phyloP scores from a whole-genome alignment of 2,113 vertebrate species.

The Meleagris gallopavo region DNA sequence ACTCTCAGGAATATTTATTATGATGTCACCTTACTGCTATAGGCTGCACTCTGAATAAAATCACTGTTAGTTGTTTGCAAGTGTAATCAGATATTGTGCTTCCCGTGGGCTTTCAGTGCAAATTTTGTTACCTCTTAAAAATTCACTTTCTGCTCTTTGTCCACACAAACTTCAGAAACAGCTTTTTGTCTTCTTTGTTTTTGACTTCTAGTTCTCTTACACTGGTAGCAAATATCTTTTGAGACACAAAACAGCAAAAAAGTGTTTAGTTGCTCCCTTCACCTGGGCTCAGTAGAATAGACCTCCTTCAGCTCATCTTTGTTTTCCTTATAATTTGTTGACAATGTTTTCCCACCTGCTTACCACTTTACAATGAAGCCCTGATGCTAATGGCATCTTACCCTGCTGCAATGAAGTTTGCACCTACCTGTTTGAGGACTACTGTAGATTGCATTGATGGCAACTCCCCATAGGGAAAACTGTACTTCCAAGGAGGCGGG shows the following conservation, averaged over 20 bases:
- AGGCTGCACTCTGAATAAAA: not conserved
- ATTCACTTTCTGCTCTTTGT: not conserved
- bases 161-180: not conserved
- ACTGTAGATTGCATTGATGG: not conserved
- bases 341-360: not conserved
- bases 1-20: not conserved
- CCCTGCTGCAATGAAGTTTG: not conserved
- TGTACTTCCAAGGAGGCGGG: not conserved
- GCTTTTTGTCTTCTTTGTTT: not conserved
- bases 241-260: not conserved
- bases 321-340: not conserved
- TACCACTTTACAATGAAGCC: not conserved
- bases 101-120: conserved; percentile 6
- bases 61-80: not conserved
- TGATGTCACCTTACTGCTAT: not conserved
- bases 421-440: not conserved
- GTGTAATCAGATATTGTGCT: not conserved
- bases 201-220: not conserved
- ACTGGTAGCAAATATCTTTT: not conserved
- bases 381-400: not conserved
- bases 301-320: not conserved
- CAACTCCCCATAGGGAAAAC: not conserved
- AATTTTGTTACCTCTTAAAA: conserved; percentile 13
- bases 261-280: not conserved
- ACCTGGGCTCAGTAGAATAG: not conserved